Conservation (phyloP, 2,113 vertebrate genomes). For the Aleadryas rufinucha region DNA sequence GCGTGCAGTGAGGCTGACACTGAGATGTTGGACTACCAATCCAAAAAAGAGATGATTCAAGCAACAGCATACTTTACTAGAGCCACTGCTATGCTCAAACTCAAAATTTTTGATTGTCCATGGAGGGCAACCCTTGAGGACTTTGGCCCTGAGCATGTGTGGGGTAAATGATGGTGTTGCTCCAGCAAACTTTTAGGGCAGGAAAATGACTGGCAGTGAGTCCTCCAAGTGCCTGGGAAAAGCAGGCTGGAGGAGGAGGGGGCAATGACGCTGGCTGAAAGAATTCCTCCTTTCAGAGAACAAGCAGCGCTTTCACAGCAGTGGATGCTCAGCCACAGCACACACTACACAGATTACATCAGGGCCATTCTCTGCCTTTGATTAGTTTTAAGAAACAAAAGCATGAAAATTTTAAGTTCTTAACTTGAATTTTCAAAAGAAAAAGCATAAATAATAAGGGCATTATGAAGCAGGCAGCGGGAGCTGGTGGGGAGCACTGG, state of each 20-base stretch:
- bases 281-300: conserved; percentile 61
- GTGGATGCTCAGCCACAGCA: not conserved
- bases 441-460: conserved; percentile 4
- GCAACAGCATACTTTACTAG: not conserved
- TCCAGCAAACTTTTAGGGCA: not conserved
- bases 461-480: not conserved
- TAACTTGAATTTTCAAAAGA: not conserved
- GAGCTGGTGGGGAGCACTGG: not conserved
- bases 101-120: not conserved
- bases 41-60: not conserved
- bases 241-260: conserved; percentile 1
- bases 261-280: not conserved
- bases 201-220: not conserved
- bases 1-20: not conserved
- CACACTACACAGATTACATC: conserved; percentile 8
- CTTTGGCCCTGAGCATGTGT: not conserved
- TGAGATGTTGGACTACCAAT: not conserved
- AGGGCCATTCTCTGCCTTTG: not conserved
- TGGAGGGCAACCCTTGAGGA: not conserved
- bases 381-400: conserved; percentile 3
- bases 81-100: not conserved
- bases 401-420: not conserved
- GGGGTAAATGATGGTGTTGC: not conserved
- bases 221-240: not conserved
- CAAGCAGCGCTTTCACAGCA: conserved; percentile 45